Conservation (phyloP, 2,113 vertebrate genomes). For the Cyprinodon brontotheroides region DNA sequence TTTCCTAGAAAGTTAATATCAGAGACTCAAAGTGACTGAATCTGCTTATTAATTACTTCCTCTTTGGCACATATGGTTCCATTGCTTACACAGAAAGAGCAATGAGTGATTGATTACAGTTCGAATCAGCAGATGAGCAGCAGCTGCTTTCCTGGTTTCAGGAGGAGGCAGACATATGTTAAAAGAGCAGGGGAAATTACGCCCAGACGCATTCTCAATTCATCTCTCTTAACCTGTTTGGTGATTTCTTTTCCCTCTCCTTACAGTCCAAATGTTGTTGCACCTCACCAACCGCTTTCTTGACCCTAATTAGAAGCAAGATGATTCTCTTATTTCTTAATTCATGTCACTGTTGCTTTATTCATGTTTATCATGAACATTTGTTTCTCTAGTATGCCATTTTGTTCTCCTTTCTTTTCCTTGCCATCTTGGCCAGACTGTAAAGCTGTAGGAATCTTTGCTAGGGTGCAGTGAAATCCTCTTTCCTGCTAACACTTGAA, state of each 20-base stretch:
- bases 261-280: constrained; percentile 8
- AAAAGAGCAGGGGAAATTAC: constrained; percentile 35
- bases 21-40: neutral
- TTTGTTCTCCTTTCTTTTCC: constrained; percentile 26
- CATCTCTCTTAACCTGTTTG: constrained; percentile 33
- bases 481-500: neutral
- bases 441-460: neutral
- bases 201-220: constrained; percentile 5
- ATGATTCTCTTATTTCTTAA: constrained; percentile 48
- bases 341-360: constrained; percentile 34
- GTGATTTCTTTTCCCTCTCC: constrained; percentile 28
- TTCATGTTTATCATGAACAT: constrained; percentile 29
- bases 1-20: neutral
- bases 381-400: constrained; percentile 9
- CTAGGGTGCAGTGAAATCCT: neutral
- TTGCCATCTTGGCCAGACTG: constrained; percentile 20
- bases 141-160: constrained; percentile 57
- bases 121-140: constrained; percentile 60
- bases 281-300: constrained; percentile 52
- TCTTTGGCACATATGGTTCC: neutral
- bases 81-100: constrained; percentile 9
- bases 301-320: constrained; percentile 36
- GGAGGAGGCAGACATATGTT: constrained; percentile 62
- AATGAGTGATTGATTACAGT: constrained; percentile 66
- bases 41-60: constrained; percentile 27